Evolutionary conservation across 2,888 invertebrate species (phyloP).

Genomic region (Cataglyphis albicans): DNA sequence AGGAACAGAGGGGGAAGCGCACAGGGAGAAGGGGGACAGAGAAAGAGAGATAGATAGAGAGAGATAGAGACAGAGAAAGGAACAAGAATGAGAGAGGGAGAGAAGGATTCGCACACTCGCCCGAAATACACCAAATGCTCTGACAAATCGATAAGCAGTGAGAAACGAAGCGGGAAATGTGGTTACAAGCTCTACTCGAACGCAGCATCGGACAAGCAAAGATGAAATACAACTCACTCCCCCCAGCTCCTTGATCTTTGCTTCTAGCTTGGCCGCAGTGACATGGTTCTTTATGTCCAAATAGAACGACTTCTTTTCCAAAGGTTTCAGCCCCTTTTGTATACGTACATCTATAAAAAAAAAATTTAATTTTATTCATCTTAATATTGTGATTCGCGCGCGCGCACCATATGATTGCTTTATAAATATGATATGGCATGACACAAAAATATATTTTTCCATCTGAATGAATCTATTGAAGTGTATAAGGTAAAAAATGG

Average conservation of each 20-base stretch:
- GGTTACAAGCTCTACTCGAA: slow-evolving; percentile 15
- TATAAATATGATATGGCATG: background rate
- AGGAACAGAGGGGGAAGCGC: background rate
- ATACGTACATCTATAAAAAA: slow-evolving; percentile 79
- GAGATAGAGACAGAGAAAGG: slow-evolving; percentile 20
- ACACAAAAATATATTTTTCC: background rate
- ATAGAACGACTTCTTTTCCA: slow-evolving; percentile 91
- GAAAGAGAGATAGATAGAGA: background rate
- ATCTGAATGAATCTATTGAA: background rate
- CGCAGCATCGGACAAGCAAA: slow-evolving; percentile 24
- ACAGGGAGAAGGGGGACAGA: slow-evolving; percentile 38
- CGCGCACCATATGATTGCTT: background rate
- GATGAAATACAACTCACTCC: slow-evolving; percentile 87
- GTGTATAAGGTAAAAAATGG: background rate
- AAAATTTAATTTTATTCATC: slow-evolving; percentile 2
- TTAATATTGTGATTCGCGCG: background rate
- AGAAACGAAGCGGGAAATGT: slow-evolving; percentile 51
- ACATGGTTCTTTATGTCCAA: slow-evolving; percentile 92
- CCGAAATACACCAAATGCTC: slow-evolving; percentile 40
- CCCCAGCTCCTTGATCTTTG: slow-evolving; percentile 90
- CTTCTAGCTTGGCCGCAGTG: slow-evolving; percentile 89
- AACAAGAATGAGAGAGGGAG: slow-evolving; percentile 22
- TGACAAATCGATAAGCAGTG: slow-evolving; percentile 44
- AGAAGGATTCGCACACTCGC: slow-evolving; percentile 37
- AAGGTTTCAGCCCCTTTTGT: slow-evolving; percentile 87